Base-by-base conservation (phyloP, 2,797 vertebrate genomes). In the Distichodus sexfasciatus region DNA sequence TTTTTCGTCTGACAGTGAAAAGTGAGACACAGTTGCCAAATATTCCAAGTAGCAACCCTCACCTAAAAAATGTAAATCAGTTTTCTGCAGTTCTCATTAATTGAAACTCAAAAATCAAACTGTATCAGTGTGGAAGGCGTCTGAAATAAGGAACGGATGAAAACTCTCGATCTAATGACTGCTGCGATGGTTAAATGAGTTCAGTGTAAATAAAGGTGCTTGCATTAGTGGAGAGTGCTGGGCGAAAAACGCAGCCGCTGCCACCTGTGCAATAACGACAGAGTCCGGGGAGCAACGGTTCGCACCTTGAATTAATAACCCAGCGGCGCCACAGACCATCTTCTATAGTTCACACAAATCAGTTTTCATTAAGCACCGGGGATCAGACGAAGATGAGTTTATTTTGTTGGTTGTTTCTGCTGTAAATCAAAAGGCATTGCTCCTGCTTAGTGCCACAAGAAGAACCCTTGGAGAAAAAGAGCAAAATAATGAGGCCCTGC, bases 241-340 rank as follows among this genome's bases (percentile, higher is more conserved):
- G 70, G 44, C 69, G n/a, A n/a, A n/a, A n/a, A n/a, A n/a, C n/a
- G n/a, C n/a, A n/a, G 66, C 71, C 60, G 31, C 79, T 74, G 69
- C 67, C 68, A 55, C 40, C 67, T 77, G n/a, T 43, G 6, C 10
- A 10, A 54, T 10, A 53, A 40, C 19, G 47, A 60, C 21, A 5
- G 65, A 67, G 59, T 47, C 41, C 60, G 60, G 55, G 3, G 3
- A 24, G 48, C 36, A 35, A 64, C 57, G 3, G 28, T 21, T 31
- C 10, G 12, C 36, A 38, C 24, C 35, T 31, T 28, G 55, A 21
- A 60, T 35, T 55, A 68, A 68, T 10, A 47, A n/a, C 38, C 12
- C 19, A 24, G 15, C 46, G 15, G 51, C 28, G 11, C 24, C 14
- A 21, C 26, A 33, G 46, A 24, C 15, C 17, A 36, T 41, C 48